phyloP scores from a whole-genome alignment of 2,888 invertebrate genomes.

The Agrotis segetum region DNA sequence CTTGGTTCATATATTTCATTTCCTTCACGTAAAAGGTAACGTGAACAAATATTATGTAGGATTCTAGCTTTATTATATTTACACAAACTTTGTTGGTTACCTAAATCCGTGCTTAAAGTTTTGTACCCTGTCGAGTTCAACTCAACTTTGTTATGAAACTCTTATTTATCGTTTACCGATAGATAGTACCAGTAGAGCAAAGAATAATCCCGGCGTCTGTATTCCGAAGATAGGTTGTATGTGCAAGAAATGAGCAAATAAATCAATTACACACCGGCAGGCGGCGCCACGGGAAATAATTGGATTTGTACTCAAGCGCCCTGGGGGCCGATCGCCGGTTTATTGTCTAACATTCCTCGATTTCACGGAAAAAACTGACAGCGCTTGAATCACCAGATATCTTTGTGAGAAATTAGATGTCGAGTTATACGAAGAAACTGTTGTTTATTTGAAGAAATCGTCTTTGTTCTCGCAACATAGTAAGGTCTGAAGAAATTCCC shows the following conservation, averaged over 20 bases:
- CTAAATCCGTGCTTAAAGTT: conserved; percentile 22
- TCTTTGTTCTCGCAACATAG: conserved; percentile 34
- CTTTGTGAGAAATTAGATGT: conserved; percentile 62
- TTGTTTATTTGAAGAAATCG: conserved; percentile 57
- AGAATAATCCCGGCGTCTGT: conserved; percentile 70
- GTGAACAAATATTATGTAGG: conserved; percentile 44
- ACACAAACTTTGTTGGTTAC: conserved; percentile 36
- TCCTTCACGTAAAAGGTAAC: conserved; percentile 46
- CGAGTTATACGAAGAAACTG: conserved; percentile 57
- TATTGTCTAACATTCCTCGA: conserved; percentile 82
- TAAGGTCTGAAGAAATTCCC: conserved; percentile 31
- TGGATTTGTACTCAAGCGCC: conserved; percentile 85
- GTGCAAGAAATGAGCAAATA: conserved; percentile 86
- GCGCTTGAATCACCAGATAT: conserved; percentile 71
- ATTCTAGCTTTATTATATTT: conserved; percentile 49
- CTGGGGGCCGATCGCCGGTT: conserved; percentile 80
- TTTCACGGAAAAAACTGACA: conserved; percentile 73
- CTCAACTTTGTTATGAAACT: conserved; percentile 32
- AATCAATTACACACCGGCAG: conserved; percentile 86
- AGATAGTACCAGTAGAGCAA: conserved; percentile 43
- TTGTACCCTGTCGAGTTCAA: conserved; percentile 20
- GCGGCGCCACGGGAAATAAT: conserved; percentile 84
- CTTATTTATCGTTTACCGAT: conserved; percentile 55
- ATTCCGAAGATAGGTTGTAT: conserved; percentile 73
- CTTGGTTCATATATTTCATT: conserved; percentile 49